phyloP scores from a whole-genome alignment of 1,140 invertebrate species.

The Scaptodrosophila lebanonensis region DNA sequence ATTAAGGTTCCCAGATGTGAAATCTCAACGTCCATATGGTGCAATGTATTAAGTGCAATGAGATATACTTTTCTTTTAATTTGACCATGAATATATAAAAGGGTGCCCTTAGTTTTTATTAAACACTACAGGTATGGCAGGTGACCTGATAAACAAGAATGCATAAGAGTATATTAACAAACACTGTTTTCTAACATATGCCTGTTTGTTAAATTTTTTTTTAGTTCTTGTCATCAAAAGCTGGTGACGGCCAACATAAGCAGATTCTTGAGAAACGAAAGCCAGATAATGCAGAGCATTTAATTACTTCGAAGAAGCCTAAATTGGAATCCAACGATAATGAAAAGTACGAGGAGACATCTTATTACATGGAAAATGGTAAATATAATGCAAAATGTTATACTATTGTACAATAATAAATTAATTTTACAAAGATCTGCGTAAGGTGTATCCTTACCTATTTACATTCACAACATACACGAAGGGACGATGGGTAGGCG shows the following conservation, averaged over 20 bases:
- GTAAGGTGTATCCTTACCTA: slow-evolving; percentile 99
- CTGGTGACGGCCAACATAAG: background rate
- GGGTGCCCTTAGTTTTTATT: too few species aligned
- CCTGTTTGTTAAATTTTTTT: background rate
- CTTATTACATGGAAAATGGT: slow-evolving; percentile 98
- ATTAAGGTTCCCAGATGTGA: too few species aligned
- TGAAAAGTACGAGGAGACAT: slow-evolving; percentile 95
- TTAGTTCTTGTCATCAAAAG: background rate
- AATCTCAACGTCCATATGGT: too few species aligned
- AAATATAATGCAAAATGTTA: slow-evolving; percentile 70
- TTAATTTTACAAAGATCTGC: slow-evolving; percentile 83
- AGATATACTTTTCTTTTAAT: too few species aligned
- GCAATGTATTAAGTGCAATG: too few species aligned
- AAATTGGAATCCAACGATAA: slow-evolving; percentile 95
- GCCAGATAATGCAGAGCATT: background rate
- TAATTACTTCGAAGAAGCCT: slow-evolving; percentile 79
- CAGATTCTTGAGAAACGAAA: slow-evolving; percentile 40
- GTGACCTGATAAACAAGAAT: too few species aligned
- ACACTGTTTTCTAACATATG: too few species aligned
- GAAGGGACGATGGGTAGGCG: slow-evolving; percentile 98
- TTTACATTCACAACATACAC: slow-evolving; percentile 98
- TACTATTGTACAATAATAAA: background rate
- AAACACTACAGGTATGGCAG: too few species aligned
- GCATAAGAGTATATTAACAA: too few species aligned
- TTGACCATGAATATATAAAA: too few species aligned